Evolutionary conservation across 2,797 vertebrate species (phyloP), one percentile per base, ranked within the genome.

Genomic region (Sebastolobus altivelis): DNA sequence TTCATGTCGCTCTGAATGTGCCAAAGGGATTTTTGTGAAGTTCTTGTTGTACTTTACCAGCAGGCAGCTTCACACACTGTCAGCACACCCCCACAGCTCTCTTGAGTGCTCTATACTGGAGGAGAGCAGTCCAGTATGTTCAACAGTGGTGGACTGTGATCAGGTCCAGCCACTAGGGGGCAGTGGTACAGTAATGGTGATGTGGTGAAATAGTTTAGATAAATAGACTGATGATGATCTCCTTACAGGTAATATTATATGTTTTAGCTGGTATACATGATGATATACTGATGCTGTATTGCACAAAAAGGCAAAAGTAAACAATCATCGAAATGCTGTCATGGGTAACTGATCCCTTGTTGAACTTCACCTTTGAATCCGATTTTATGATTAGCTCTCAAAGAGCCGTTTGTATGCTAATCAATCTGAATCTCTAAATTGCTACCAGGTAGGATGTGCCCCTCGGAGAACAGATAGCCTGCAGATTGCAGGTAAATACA

Each of bases 91-190:
- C 40, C 52, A 68, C 52, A 52, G 56, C 66, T 75, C 88, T 78
- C 1, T 31, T 13, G 10, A 78, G 55, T 10, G 11, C 46, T 75
- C 9, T 61, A 22, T 55, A 22, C 18, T n/a, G 58, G 25, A 68
- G 6, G 31, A 86, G 70, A 75, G 37, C 65, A 14, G 38, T 46
- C 12, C 40, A 54, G 18, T 37, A 8, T 11, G 3, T 54, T 58
- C 22, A 69, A 3, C 22, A 35, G 52, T 58, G 56, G 40, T 63
- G 60, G 35, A 55, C 62, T 87, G 75, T 79, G 49, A 68, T 69
- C 18, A 58, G 29, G 4, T 14, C 5, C 29, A 8, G 61, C 84
- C 92, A 93, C 92, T 82, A 84, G 92, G 88, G 87, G 91, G 93
- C 84, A 89, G 73, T 89, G 67, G 16, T 75, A 87, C 74, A 72